These are phyloP conservation scores for Scaptomyza montana DNA, from an alignment of 1,140 invertebrate species.

Conservation along the genomic window DNA sequence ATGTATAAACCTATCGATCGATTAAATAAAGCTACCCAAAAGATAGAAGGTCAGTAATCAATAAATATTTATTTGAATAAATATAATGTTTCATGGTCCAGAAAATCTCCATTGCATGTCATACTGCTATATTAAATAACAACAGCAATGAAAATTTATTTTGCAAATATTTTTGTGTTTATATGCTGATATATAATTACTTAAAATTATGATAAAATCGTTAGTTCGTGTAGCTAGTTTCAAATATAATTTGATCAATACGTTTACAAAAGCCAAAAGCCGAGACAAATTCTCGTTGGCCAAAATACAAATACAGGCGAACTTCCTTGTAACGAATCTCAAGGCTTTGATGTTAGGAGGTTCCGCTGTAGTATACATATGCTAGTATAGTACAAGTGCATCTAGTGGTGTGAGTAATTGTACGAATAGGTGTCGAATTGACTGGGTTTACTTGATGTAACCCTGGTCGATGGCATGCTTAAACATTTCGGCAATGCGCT, in stretches of 20 bases:
- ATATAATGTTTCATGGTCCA: no score
- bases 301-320: not conserved
- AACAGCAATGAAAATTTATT: not conserved
- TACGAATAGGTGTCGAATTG: not conserved
- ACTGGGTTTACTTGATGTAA: conserved; percentile 84
- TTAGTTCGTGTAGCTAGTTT: conserved; percentile 5
- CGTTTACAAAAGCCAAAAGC: not conserved
- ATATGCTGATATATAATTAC: not conserved
- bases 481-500: conserved; percentile 86
- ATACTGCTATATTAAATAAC: no score
- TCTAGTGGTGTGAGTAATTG: not conserved
- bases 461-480: conserved; percentile 87
- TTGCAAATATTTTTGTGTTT: not conserved
- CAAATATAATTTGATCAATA: conserved; percentile 17
- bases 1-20: no score
- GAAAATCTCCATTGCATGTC: no score
- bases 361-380: no score
- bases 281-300: not conserved
- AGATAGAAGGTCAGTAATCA: no score
- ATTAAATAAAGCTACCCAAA: no score
- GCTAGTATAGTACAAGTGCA: not conserved
- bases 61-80: no score
- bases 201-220: conserved; percentile 16
- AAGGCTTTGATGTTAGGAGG: no score
- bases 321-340: no score